Base-by-base conservation (phyloP, 1,140 invertebrate species). In the Ganaspis sp. region DNA sequence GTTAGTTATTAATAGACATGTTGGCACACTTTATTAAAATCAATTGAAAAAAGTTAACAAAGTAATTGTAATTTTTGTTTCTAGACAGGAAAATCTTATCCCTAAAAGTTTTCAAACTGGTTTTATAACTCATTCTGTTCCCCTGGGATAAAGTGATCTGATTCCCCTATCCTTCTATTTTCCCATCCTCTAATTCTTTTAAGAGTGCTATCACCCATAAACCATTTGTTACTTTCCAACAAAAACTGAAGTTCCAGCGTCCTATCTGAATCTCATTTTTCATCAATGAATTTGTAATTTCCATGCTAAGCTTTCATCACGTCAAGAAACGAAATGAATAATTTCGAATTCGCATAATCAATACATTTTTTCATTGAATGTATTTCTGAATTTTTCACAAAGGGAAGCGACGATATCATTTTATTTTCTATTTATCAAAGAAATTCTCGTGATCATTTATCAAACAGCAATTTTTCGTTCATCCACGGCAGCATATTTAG, bases 111-210 rank as follows among this genome's bases (percentile, higher is more conserved):
- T 64, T 11, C 58, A 64, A 34, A 64, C 58, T 64, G 23, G 26
- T 34, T 64, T 29, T 64, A 64, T 64, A 64, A 64, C 58, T 64
- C 26, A 64, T 29, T 64, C 58, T 64, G 5, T 64, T 34, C 26
- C 58, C 58, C 23, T 64, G 58, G 23, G 58, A 64, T 34, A n/a
- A 29, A 64, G 58, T 64, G 23, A 64, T 64, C 26, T 64, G 58
- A 64, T 64, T 64, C 26, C 54, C 54, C 54, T 64, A 64, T 64
- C 54, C 23, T 49, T 17, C 45, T 49, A 49, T 49, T 49, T 49
- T 64, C 54, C 15, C 54, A 64, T 34, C 54, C 54, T 64, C 54
- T 64, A 64, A 64, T 64, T 64, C 54, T 64, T 64, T 64, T 64
- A 64, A 64, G 26, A 64, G 54, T 64, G 54, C 54, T 64, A 34